Conservation (phyloP, 2,888 invertebrate species). For the Eutolmus rufibarbis region DNA sequence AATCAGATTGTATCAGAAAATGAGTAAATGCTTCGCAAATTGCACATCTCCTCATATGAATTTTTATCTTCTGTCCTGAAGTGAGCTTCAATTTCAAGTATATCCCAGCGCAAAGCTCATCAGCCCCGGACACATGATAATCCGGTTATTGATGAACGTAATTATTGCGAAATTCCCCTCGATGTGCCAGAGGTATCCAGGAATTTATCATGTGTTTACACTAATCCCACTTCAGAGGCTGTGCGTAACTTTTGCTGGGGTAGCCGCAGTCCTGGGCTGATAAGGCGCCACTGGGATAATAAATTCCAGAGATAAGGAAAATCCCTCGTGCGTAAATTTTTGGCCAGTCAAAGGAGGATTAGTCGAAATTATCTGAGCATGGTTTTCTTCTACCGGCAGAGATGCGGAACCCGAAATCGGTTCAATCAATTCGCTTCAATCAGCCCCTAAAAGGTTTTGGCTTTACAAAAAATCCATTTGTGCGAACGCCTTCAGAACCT, state of each 20-base stretch:
- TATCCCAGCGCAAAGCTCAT: background rate
- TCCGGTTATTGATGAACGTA: conserved; percentile 41
- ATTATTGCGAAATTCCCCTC: conserved; percentile 27
- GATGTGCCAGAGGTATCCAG: conserved; percentile 18
- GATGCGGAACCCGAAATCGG: background rate
- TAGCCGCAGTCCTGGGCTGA: background rate
- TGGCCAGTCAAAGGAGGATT: conserved; percentile 35
- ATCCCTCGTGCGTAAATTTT: conserved; percentile 17
- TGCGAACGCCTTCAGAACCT: background rate
- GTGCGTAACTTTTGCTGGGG: conserved; percentile 11
- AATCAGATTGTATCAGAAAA: background rate
- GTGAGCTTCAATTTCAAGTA: background rate
- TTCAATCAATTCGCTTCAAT: conserved; percentile 42
- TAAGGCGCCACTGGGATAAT: conserved; percentile 2
- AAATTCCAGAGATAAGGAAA: conserved; percentile 22
- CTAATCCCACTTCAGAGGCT: conserved; percentile 26
- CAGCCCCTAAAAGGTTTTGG: conserved; percentile 35
- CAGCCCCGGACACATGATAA: background rate
- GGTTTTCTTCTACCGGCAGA: background rate
- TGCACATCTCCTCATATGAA: background rate
- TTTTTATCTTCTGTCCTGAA: background rate
- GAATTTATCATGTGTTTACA: conserved; percentile 39
- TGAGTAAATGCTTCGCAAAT: background rate
- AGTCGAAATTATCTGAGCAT: conserved; percentile 13
- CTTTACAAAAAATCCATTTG: conserved; percentile 34